These are phyloP conservation scores for Notechis scutatus DNA, from an alignment of 2,113 vertebrate genomes.

Conservation along the genomic window DNA sequence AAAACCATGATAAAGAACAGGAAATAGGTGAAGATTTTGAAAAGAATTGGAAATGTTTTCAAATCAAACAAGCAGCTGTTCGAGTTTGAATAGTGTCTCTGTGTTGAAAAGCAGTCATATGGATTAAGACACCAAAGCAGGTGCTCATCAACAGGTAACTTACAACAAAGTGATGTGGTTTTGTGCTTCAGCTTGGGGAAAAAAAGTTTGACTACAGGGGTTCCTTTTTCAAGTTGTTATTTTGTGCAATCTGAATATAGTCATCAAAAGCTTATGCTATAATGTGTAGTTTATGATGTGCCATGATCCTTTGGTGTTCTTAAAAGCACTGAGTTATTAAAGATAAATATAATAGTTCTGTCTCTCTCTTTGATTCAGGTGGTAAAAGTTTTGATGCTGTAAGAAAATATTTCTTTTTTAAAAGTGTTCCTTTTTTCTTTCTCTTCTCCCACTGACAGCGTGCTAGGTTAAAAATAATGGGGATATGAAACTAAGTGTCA, in stretches of 20 bases:
- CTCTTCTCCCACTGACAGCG: neutral
- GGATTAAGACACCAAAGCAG: slow-evolving; percentile 19
- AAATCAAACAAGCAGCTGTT: slow-evolving; percentile 64
- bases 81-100: slow-evolving; percentile 52
- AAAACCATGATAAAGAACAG: slow-evolving; percentile 56
- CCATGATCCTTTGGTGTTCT: neutral
- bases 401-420: neutral
- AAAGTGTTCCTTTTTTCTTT: neutral
- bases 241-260: neutral
- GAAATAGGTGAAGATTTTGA: slow-evolving; percentile 60
- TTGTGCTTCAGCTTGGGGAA: neutral
- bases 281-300: neutral
- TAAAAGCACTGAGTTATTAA: slow-evolving; percentile 3
- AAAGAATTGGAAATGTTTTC: slow-evolving; percentile 58
- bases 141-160: slow-evolving; percentile 10
- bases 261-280: neutral
- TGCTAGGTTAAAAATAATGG: slow-evolving; percentile 22
- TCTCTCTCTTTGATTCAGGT: neutral
- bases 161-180: neutral
- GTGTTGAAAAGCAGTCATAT: slow-evolving; percentile 29
- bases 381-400: neutral
- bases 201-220: neutral
- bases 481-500: neutral
- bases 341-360: slow-evolving; percentile 6
- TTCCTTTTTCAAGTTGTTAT: neutral